Evolutionary conservation across 2,113 vertebrate species (phyloP), one percentile per base, ranked within the genome.

Genomic region (Clarias macrocephalus): DNA sequence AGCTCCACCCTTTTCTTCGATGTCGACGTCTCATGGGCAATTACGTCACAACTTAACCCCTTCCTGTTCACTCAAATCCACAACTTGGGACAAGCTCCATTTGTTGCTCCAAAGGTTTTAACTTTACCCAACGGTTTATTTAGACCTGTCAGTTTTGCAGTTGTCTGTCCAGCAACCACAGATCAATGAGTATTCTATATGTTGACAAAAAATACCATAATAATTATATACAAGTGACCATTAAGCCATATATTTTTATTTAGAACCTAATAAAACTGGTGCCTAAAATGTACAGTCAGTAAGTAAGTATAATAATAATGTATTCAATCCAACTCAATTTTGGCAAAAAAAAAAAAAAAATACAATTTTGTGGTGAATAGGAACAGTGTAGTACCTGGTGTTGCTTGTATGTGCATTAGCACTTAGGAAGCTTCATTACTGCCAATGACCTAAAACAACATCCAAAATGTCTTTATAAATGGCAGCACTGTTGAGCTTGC

Each of bases 31-130:
- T 91, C 92, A 87, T 90, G 92, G 93, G 87, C 86, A 21, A 88
- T 93, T 92, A 95, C 95, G 94, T 95, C 92, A 94, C 89, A 84
- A 80, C 33, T 95, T 96, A 95, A 95, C 95, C 93, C 94, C 57
- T 94, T 90, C 93, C 18, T 86, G 85, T 42, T 93, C 92, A 85
- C 42, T 60, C 28, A 60, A 80, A 33, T 30, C 16, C 21, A 21
- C 60, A 68, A 10, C 8, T 13, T 19, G 68, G 5, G 30, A 21
- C 11, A 48, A 66, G 70, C 37, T 23, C n/a, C 4, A 42, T 13
- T 62, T 23, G 23, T 28, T 33, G 6, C 11, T 48, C 48, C 42
- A 6, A 42, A 37, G 37, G 76, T 37, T 83, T 80, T 52, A 66
- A 42, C 25, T 79, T 79, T 15, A 21, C 11, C 33, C 60, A 60